Evolutionary conservation across 2,797 vertebrate genomes (phyloP), one percentile per base, ranked within the genome.

Genomic region (Choloepus didactylus): DNA sequence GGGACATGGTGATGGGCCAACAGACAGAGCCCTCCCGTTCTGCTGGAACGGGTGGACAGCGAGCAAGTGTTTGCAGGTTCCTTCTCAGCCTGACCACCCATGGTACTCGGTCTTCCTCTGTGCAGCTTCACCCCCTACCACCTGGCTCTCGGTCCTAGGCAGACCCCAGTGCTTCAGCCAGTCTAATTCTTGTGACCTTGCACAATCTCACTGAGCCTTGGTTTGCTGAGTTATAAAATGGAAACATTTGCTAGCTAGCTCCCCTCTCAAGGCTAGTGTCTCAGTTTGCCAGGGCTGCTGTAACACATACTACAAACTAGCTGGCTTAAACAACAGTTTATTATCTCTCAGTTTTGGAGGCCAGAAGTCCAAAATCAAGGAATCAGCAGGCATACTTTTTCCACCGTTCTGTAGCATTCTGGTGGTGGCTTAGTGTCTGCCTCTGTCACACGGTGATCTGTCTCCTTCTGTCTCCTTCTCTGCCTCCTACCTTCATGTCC

Each of bases 171-270:
- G 67, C 46, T 77, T 18, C 66, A 86, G 79, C 75, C 23, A 21
- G 60, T 84, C 60, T 86, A 35, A 62, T 60, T 23, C 56, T 87
- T 0, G 2, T 64, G 77, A 73, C 77, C 46, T 90, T 3, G 3
- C 77, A 81, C 72, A n/a, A 21, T 90, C 72, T 92, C 44, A 59
- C 59, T 35, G 29, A 83, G 70, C 93, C 60, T 92, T 80, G 66
- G 41, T 77, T 73, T 96, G 25, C 72, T 10, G 9, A 59, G 29
- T 59, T 73, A 29, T 25, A 62, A 91, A 49, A 46, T 86, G 35
- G 92, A 95, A 89, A 79, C 72, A 16, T 83, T 93, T 88, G n/a
- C 85, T 84, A 25, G 87, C 91, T 29, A 67, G 51, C 60, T 93
- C 56, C 35, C 16, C 79, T 95, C 35, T 27, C 5, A 12, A 51